These are phyloP conservation scores for Catharus minimus DNA, from an alignment of 2,113 vertebrate genomes.

Conservation along the genomic window DNA sequence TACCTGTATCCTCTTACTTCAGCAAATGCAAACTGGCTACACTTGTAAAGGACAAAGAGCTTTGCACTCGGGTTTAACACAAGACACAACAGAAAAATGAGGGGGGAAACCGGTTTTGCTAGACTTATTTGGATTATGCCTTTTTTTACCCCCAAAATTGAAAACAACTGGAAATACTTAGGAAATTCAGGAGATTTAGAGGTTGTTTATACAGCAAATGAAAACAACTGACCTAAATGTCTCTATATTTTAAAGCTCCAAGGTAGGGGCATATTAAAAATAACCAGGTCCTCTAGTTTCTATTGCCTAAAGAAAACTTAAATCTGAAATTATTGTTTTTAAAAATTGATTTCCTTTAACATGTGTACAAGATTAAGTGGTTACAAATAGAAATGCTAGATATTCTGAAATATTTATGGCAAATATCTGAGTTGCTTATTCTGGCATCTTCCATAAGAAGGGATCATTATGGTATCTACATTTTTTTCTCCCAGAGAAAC, in stretches of 20 bases:
- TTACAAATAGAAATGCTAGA: slow-evolving; percentile 46
- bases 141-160: slow-evolving; percentile 13
- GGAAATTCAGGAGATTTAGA: slow-evolving; percentile 29
- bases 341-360: slow-evolving; percentile 57
- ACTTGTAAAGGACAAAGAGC: not conserved
- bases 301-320: slow-evolving; percentile 45
- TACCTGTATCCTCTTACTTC: not conserved
- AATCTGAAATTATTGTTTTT: slow-evolving; percentile 58
- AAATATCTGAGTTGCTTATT: slow-evolving; percentile 43
- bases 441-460: slow-evolving; percentile 28
- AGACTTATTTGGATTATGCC: not conserved
- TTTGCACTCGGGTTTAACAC: not conserved
- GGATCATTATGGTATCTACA: slow-evolving; percentile 11
- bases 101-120: not conserved
- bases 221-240: slow-evolving; percentile 42
- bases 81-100: not conserved
- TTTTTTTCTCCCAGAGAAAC: not conserved
- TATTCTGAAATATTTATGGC: slow-evolving; percentile 38
- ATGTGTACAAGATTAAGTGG: slow-evolving; percentile 54
- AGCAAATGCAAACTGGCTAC: not conserved
- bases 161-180: slow-evolving; percentile 53
- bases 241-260: slow-evolving; percentile 37
- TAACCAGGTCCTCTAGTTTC: not conserved
- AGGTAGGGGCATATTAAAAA: slow-evolving; percentile 48
- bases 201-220: slow-evolving; percentile 43